Evolutionary conservation across 1,140 invertebrate genomes (phyloP), one percentile per base, ranked within the genome.

Genomic region (Zaprionus taronus): DNA sequence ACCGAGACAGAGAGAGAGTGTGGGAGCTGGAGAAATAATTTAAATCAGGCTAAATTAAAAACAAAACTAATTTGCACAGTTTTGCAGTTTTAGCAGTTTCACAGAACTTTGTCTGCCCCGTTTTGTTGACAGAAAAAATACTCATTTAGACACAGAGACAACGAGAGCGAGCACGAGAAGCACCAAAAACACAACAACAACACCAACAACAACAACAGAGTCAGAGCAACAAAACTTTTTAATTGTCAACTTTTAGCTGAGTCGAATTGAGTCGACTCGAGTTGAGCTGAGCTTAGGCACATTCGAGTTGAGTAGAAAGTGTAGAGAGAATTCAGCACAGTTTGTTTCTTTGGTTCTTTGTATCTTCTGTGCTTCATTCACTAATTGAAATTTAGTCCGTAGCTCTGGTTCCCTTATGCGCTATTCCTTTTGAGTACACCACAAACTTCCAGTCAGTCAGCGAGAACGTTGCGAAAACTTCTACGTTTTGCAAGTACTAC

Each of bases 11-110:
- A 28, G 22, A 12, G 17, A 62, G 51, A 36, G 26, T 31, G 61
- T 55, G 76, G 61, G 12, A 69, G 64, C 63, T 61, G n/a, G 53
- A 58, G 57, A 81, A 60, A 78, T 55, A 77, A 83, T 87, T 77
- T 80, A 78, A 87, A 87, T 83, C 77, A 81, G 70, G 63, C 70
- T 68, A 77, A 77, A 73, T 79, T 73, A 73, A 67, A 76, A 87
- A 83, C 80, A 82, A 87, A 87, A 87, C 84, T 87, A 87, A 87
- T 87, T 87, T 87, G 84, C 82, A 79, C 82, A 84, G 82, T 81
- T 84, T 84, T 81, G 64, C 72, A 65, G 71, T 81, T 72, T 73
- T 17, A 34, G 49, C 71, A 56, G 66, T 78, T 66, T 72, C 47
- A 53, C 76, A 57, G 67, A 87, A 87, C 80, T 87, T 87, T 89